These are phyloP conservation scores for Litocranius walleri DNA, from an alignment of 2,113 vertebrate species.

Conservation along the genomic window DNA sequence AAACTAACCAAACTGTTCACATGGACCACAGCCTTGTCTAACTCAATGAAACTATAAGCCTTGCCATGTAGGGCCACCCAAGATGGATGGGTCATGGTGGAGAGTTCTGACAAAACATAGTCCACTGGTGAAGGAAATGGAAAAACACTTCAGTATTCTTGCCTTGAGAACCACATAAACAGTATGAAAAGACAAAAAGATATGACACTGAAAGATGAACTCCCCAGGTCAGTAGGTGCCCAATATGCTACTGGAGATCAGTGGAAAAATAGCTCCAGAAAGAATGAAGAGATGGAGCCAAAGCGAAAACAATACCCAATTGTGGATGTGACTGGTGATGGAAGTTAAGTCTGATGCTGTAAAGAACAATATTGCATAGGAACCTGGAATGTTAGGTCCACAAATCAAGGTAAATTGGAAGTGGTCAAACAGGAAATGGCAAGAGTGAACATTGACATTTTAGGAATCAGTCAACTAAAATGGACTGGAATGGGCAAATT, in stretches of 20 bases:
- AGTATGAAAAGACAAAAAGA: not conserved
- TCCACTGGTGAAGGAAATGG: not conserved
- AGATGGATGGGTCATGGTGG: not conserved
- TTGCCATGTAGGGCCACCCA: not conserved
- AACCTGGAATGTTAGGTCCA: not conserved
- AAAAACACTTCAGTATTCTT: not conserved
- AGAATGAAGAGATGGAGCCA: not conserved
- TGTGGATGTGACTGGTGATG: not conserved
- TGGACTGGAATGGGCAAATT: not conserved
- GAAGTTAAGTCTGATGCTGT: not conserved
- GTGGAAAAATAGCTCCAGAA: not conserved
- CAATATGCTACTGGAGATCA: not conserved
- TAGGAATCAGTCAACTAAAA: not conserved
- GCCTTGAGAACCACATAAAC: not conserved
- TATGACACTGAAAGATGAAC: not conserved
- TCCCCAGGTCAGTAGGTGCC: not conserved
- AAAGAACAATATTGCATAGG: not conserved
- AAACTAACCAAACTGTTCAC: not conserved
- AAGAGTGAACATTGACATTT: not conserved
- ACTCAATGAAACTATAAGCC: not conserved
- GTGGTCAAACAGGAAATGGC: not conserved
- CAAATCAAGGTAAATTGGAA: not conserved
- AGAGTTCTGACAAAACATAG: not conserved
- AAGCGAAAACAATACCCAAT: not conserved
- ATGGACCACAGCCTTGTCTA: not conserved